A percentile compares a stretch with the other conserved stretches of the same genome.
phyloP scores from a whole-genome alignment of 2,797 vertebrate species.

The Pseudochirops corinnae region DNA sequence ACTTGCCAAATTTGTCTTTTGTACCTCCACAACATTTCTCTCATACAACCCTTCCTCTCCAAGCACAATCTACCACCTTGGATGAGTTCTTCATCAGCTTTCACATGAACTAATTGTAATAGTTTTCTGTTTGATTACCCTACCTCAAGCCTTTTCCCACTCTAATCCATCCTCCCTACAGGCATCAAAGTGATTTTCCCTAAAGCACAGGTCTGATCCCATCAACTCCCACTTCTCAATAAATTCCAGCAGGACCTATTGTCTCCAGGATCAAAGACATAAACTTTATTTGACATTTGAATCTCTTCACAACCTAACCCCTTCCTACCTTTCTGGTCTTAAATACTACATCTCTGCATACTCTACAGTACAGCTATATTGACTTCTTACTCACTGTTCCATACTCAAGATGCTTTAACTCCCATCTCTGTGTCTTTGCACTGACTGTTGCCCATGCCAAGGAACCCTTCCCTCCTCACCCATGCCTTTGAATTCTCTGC shows the following conservation, averaged over 20 bases:
- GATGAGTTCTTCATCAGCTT: neutral
- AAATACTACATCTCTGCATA: neutral
- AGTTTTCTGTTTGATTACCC: neutral
- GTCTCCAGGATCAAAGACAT: neutral
- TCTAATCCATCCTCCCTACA: neutral
- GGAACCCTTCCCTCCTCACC: neutral
- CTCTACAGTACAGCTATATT: neutral
- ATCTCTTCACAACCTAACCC: neutral
- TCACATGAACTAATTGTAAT: neutral
- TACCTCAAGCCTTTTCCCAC: neutral
- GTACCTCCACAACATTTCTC: neutral
- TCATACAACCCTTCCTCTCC: neutral
- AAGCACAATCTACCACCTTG: neutral
- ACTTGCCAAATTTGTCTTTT: neutral
- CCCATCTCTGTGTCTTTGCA: neutral
- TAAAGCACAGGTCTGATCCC: neutral
- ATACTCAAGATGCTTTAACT: neutral
- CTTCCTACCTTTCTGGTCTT: neutral
- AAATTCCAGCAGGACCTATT: neutral
- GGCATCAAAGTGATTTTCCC: neutral
- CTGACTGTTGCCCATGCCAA: neutral
- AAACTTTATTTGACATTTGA: neutral
- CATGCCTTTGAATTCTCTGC: neutral
- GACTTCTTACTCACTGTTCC: neutral
- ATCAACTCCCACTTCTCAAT: neutral